Evolutionary conservation across 2,888 invertebrate species (phyloP).

Genomic region (Sphaerophoria rueppellii): DNA sequence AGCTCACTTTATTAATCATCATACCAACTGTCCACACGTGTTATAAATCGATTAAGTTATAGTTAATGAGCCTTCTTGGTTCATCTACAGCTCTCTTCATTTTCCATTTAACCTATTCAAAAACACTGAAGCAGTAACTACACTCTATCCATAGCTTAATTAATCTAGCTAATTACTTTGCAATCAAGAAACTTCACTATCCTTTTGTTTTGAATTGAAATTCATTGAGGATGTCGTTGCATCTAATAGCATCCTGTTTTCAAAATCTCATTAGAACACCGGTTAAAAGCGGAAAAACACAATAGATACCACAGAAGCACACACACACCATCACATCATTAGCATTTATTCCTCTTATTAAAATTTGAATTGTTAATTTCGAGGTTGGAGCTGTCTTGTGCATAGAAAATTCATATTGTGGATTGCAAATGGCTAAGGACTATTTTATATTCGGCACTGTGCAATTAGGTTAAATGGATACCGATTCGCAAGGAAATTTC

Average conservation of each 20-base stretch:
- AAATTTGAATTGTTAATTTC: conserved; percentile 37
- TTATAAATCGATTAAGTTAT: no score
- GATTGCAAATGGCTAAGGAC: neutral
- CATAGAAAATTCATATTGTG: neutral
- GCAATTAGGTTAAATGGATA: conserved; percentile 11
- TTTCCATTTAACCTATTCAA: no score
- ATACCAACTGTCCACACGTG: no score
- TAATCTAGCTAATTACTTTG: conserved; percentile 9
- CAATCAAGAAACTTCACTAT: conserved; percentile 18
- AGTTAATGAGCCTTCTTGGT: no score
- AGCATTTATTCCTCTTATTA: conserved; percentile 19
- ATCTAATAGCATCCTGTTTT: conserved; percentile 24
- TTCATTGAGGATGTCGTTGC: conserved; percentile 2
- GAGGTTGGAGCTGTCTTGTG: neutral
- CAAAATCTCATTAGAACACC: conserved; percentile 20
- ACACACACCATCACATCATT: neutral
- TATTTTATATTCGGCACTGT: no score
- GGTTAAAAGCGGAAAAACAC: neutral
- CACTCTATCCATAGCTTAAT: no score
- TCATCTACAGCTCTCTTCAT: no score
- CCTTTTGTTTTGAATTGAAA: conserved; percentile 17
- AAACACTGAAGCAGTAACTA: no score
- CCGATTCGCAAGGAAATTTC: neutral
- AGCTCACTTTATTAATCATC: no score
- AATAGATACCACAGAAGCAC: neutral